Evolutionary conservation across 1,140 invertebrate species (phyloP).

Genomic region (Trinorchestia longiramus): DNA sequence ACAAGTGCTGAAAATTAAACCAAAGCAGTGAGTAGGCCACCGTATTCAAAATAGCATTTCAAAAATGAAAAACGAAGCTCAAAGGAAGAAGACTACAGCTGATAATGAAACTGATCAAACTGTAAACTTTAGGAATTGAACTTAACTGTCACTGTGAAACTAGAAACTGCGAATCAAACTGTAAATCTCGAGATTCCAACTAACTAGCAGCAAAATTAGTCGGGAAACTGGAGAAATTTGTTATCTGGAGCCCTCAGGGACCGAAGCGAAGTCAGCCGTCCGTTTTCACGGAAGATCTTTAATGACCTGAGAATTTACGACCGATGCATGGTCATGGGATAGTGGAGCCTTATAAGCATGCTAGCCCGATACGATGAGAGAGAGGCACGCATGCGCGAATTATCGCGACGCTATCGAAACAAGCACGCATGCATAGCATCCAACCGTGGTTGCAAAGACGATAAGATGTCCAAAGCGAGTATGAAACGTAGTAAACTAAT

Average conservation of each 20-base stretch:
- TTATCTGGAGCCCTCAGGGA: not conserved
- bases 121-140: not conserved
- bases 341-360: not conserved
- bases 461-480: not conserved
- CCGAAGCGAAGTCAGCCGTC: slow-evolving; percentile 9
- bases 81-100: not conserved
- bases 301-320: slow-evolving; percentile 43
- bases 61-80: too few relatives aligned
- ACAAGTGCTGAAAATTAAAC: not conserved
- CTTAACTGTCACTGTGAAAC: not conserved
- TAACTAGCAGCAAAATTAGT: not conserved
- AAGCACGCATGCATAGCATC: not conserved
- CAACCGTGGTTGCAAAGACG: not conserved
- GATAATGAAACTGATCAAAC: not conserved
- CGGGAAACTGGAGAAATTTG: not conserved
- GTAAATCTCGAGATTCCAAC: not conserved
- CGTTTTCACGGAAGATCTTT: slow-evolving; percentile 46
- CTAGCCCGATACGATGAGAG: not conserved
- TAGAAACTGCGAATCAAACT: not conserved
- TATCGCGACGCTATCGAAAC: slow-evolving; percentile 15
- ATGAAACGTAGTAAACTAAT: not conserved
- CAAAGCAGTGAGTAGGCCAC: not conserved
- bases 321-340: slow-evolving; percentile 13
- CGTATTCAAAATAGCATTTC: too few relatives aligned
- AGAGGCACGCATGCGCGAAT: slow-evolving; percentile 14